These are phyloP conservation scores for Microctenopoma lineatum DNA, from an alignment of 2,797 vertebrate genomes.

Conservation along the genomic window DNA sequence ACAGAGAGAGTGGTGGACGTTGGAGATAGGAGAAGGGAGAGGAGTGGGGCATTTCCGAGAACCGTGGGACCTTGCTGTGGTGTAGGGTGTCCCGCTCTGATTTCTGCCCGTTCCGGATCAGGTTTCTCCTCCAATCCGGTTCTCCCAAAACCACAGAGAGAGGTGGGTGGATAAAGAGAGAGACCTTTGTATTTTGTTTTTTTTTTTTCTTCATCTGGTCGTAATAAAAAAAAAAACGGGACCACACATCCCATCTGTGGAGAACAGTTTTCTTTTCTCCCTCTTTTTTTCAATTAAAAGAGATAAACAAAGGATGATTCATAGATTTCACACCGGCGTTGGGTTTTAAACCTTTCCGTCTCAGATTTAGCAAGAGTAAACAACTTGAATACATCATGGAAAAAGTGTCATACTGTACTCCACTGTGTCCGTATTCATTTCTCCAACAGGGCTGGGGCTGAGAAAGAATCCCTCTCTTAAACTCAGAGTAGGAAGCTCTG, in stretches of 20 bases:
- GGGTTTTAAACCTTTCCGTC: slow-evolving; percentile 81
- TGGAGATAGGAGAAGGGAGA: slow-evolving; percentile 61
- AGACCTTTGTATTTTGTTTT: slow-evolving; percentile 74
- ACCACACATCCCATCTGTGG: slow-evolving; percentile 75
- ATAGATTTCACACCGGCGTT: slow-evolving; percentile 83
- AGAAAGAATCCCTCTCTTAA: slow-evolving; percentile 76
- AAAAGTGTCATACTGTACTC: slow-evolving; percentile 80
- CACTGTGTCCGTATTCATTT: slow-evolving; percentile 77
- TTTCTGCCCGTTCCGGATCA: slow-evolving; percentile 91
- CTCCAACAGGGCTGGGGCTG: slow-evolving; percentile 57
- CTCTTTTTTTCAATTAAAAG: slow-evolving; percentile 78
- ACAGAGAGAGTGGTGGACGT: slow-evolving; percentile 67
- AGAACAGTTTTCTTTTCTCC: slow-evolving; percentile 72
- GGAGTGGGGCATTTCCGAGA: slow-evolving; percentile 84
- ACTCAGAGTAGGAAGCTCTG: slow-evolving; percentile 72
- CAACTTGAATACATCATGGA: slow-evolving; percentile 83
- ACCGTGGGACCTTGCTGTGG: slow-evolving; percentile 91
- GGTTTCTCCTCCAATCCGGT: slow-evolving; percentile 90
- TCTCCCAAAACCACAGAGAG: slow-evolving; percentile 77
- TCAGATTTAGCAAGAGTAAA: slow-evolving; percentile 83
- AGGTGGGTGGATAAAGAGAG: slow-evolving; percentile 79
- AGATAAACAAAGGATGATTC: slow-evolving; percentile 84
- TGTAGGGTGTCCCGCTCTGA: slow-evolving; percentile 96
- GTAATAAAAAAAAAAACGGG: slow-evolving; percentile 69
- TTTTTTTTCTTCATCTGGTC: slow-evolving; percentile 75